These are phyloP conservation scores for Drosophila antonietae DNA, from an alignment of 2,888 invertebrate genomes.

Conservation along the genomic window DNA sequence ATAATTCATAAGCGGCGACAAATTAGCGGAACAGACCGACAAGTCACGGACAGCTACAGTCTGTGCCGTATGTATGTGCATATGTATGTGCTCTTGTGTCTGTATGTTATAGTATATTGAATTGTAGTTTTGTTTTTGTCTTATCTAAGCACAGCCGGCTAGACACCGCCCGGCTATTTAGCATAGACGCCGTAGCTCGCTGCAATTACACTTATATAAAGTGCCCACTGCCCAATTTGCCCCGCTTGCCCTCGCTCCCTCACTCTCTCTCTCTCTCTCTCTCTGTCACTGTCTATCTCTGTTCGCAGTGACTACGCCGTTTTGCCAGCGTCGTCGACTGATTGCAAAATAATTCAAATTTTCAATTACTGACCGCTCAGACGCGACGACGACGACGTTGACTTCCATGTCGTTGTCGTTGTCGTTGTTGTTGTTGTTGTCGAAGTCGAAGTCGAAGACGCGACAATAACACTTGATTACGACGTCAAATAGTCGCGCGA, in stretches of 20 bases:
- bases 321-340: slow-evolving; percentile 40
- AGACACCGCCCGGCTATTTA: slow-evolving; percentile 68
- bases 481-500: slow-evolving; percentile 43
- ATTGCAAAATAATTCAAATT: slow-evolving; percentile 77
- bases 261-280: not conserved
- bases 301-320: slow-evolving; percentile 19
- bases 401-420: slow-evolving; percentile 20
- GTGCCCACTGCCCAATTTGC: slow-evolving; percentile 27
- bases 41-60: slow-evolving; percentile 66
- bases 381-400: slow-evolving; percentile 75
- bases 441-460: slow-evolving; percentile 22
- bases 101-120: not conserved
- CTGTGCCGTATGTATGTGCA: slow-evolving; percentile 21
- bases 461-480: slow-evolving; percentile 57
- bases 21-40: slow-evolving; percentile 74
- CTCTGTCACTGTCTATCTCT: not conserved
- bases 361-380: slow-evolving; percentile 73
- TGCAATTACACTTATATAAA: slow-evolving; percentile 69
- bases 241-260: not conserved
- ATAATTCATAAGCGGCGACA: slow-evolving; percentile 74
- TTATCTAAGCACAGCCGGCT: slow-evolving; percentile 53
- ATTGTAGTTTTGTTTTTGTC: slow-evolving; percentile 18
- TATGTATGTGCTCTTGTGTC: not conserved
- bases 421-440: slow-evolving; percentile 4
- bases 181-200: slow-evolving; percentile 61